Evolutionary conservation across 2,113 vertebrate species (phyloP).

Genomic region (Haemorhous mexicanus): DNA sequence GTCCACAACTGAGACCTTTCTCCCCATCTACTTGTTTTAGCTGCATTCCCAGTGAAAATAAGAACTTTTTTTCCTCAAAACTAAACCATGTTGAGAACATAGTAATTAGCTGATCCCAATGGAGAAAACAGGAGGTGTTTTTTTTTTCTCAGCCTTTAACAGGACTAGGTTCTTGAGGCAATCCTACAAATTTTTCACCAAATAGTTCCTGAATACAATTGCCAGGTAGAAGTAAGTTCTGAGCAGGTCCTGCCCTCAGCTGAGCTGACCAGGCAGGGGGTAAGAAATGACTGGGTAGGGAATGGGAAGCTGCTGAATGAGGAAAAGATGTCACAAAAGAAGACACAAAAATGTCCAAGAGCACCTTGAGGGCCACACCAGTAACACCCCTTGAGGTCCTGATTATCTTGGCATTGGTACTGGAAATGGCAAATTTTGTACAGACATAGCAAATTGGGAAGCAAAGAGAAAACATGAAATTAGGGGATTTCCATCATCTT

Average conservation of each 20-base stretch:
- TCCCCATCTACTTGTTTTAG: not conserved
- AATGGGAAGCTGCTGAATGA: not conserved
- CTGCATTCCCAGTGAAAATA: not conserved
- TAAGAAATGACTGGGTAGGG: not conserved
- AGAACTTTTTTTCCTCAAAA: not conserved
- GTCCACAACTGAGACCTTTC: not conserved
- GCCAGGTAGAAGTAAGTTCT: not conserved
- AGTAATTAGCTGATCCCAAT: too few species aligned
- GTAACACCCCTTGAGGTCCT: too few species aligned
- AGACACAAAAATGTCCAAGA: not conserved
- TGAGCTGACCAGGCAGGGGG: not conserved
- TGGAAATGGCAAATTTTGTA: not conserved
- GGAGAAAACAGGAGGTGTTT: not conserved
- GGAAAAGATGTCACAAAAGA: not conserved
- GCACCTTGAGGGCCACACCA: not conserved
- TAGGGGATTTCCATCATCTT: not conserved
- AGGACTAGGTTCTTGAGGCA: not conserved
- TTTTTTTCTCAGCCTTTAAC: not conserved
- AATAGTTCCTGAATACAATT: not conserved
- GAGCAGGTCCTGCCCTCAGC: not conserved
- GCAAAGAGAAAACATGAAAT: not conserved
- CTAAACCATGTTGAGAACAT: not conserved
- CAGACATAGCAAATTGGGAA: not conserved
- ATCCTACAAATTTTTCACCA: not conserved
- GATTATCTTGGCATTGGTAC: not conserved